Evolutionary conservation across 1,140 invertebrate species (phyloP).

Genomic region (Lordiphosa mommai): DNA sequence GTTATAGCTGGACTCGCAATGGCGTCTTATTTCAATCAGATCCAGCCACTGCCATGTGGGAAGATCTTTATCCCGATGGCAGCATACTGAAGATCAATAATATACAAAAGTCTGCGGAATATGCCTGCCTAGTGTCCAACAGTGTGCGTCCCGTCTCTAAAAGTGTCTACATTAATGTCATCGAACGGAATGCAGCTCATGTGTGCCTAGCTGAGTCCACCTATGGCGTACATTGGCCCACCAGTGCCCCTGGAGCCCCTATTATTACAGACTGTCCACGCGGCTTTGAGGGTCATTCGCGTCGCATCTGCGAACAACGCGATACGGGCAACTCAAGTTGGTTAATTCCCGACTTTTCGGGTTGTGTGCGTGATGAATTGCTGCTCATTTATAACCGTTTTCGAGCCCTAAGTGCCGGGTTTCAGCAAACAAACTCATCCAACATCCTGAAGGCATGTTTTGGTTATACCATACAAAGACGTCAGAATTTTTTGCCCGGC

Average conservation of each 20-base stretch:
- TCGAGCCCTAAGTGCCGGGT: conserved; percentile 83
- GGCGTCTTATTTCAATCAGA: conserved; percentile 85
- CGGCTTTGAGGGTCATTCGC: conserved; percentile 80
- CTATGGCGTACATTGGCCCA: conserved; percentile 82
- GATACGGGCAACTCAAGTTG: conserved; percentile 84
- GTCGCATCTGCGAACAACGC: conserved; percentile 82
- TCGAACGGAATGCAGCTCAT: conserved; percentile 82
- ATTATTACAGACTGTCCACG: conserved; percentile 83
- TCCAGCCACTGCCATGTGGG: conserved; percentile 87
- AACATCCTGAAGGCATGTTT: conserved; percentile 79
- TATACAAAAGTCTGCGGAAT: conserved; percentile 85
- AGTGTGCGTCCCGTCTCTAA: conserved; percentile 82
- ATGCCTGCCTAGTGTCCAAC: conserved; percentile 82
- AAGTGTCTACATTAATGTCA: conserved; percentile 83
- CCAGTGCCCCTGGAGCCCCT: conserved; percentile 83
- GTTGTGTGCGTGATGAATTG: conserved; percentile 85
- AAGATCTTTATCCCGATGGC: conserved; percentile 88
- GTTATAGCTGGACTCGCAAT: conserved; percentile 90
- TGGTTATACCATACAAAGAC: conserved; percentile 65
- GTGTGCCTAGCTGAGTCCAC: conserved; percentile 81
- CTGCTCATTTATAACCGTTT: conserved; percentile 85
- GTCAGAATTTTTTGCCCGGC: conserved; percentile 69
- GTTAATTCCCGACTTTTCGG: conserved; percentile 87
- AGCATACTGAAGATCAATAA: conserved; percentile 89
- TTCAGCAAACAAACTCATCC: conserved; percentile 82